phyloP scores from a whole-genome alignment of 2,113 vertebrate species.

The Haliaeetus leucogaster region DNA sequence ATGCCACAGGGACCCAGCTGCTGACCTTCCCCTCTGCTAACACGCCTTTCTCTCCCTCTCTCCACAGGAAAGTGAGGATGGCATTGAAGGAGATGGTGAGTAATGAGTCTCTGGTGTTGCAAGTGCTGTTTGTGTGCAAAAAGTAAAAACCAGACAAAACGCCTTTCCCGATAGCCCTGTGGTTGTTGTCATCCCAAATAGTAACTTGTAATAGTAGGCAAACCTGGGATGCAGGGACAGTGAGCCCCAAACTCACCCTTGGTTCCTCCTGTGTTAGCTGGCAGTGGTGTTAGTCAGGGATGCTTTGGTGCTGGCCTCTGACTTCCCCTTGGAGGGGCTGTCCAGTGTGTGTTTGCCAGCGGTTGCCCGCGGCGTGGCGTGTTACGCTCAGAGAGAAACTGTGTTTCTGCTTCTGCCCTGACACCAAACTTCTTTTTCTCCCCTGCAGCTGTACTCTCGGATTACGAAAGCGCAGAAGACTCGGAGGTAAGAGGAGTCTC shows the following conservation, averaged over 20 bases:
- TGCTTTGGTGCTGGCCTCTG: neutral
- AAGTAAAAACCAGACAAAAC: neutral
- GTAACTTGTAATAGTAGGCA: rapidly evolving
- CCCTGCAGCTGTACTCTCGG: slow-evolving; percentile 87
- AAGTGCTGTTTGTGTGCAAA: rapidly evolving
- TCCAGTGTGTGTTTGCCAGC: neutral
- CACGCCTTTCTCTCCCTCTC: neutral
- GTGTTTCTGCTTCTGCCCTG: neutral
- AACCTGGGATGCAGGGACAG: rapidly evolving
- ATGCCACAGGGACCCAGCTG: neutral
- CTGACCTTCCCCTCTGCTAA: neutral
- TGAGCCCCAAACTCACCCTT: rapidly evolving
- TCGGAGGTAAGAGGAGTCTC: slow-evolving; percentile 81
- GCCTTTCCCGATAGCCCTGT: rapidly evolving
- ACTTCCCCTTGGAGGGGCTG: neutral
- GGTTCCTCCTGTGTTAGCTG: neutral
- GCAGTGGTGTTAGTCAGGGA: neutral
- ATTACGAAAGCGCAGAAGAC: slow-evolving; percentile 94
- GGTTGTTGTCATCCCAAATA: neutral
- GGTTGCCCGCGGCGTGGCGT: neutral
- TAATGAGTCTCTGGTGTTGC: neutral
- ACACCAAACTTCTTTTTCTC: neutral
- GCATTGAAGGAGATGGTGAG: slow-evolving; percentile 93
- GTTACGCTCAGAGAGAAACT: rapidly evolving
- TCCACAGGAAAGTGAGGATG: slow-evolving; percentile 92